phyloP scores from a whole-genome alignment of 2,888 invertebrate species.

The Leucoma salicis region DNA sequence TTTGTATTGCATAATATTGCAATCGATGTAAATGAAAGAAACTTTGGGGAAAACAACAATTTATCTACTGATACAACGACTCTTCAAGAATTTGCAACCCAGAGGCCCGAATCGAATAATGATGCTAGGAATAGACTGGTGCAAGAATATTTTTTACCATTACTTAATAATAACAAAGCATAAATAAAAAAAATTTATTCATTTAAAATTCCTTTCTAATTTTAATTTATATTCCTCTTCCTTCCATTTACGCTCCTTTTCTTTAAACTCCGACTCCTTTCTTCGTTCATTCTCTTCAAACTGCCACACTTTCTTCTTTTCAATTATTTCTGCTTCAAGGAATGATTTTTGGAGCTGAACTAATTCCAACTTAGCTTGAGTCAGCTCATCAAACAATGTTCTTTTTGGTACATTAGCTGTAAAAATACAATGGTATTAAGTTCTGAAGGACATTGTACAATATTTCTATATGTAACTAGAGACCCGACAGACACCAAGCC shows the following conservation, averaged over 20 bases:
- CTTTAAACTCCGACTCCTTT: constrained; percentile 4
- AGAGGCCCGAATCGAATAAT: background rate
- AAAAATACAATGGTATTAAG: background rate
- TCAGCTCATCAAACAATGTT: constrained; percentile 4
- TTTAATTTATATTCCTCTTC: constrained; percentile 13
- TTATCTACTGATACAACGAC: background rate
- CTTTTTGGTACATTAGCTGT: background rate
- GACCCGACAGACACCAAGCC: too few species aligned
- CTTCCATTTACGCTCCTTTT: constrained; percentile 11
- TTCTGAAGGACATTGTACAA: too few species aligned
- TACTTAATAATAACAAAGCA: background rate
- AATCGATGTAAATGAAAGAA: constrained; percentile 2
- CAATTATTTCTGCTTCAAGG: constrained; percentile 3
- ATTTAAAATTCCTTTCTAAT: constrained; percentile 11
- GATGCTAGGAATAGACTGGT: background rate
- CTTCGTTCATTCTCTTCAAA: background rate
- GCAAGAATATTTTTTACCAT: constrained; percentile 1
- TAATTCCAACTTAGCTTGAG: constrained; percentile 6
- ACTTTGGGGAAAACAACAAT: background rate
- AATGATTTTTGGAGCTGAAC: constrained; percentile 9
- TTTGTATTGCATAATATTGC: constrained; percentile 12
- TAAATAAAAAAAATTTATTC: constrained; percentile 3
- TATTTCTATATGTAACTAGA: too few species aligned
- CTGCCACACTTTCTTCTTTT: constrained; percentile 11
- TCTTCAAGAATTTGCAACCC: background rate